Conservation (phyloP, 1,140 invertebrate genomes). For the Drosophila quadrilineata region DNA sequence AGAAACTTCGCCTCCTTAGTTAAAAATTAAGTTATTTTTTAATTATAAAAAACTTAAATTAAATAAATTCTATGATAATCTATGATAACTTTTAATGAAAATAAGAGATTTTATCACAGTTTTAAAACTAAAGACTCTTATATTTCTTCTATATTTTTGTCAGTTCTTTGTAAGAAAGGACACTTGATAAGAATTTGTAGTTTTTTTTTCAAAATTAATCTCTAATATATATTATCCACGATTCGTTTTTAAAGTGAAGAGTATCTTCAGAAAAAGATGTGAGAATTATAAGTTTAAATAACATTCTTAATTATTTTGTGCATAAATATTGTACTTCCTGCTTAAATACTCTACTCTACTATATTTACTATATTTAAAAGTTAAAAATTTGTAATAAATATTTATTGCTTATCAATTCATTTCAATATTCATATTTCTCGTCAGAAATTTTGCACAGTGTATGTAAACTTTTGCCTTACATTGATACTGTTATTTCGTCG, state of each 20-base stretch:
- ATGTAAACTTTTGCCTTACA: conserved; percentile 58
- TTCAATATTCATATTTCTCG: background rate
- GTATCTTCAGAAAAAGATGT: background rate
- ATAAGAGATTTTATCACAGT: background rate
- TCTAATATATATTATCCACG: too few species aligned
- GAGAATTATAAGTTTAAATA: too few species aligned
- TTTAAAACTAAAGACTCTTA: too few species aligned
- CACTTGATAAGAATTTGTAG: too few species aligned
- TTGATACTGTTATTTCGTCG: conserved; percentile 76
- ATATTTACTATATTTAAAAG: background rate
- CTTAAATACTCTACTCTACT: background rate
- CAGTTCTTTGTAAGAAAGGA: too few species aligned
- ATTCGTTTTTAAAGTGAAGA: too few species aligned
- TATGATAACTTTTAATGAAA: background rate
- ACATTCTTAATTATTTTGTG: too few species aligned
- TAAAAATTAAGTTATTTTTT: background rate
- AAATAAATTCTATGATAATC: background rate
- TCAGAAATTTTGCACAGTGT: conserved; percentile 23
- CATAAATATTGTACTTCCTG: background rate
- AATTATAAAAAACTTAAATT: background rate
- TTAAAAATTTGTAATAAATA: too few species aligned
- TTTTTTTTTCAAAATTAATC: too few species aligned
- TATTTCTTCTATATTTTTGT: too few species aligned
- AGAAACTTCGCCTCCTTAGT: too few species aligned
- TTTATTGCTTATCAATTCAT: too few species aligned